Base-by-base conservation (phyloP, 92 coral and sea anemone species). In the Diadumene lineata region DNA sequence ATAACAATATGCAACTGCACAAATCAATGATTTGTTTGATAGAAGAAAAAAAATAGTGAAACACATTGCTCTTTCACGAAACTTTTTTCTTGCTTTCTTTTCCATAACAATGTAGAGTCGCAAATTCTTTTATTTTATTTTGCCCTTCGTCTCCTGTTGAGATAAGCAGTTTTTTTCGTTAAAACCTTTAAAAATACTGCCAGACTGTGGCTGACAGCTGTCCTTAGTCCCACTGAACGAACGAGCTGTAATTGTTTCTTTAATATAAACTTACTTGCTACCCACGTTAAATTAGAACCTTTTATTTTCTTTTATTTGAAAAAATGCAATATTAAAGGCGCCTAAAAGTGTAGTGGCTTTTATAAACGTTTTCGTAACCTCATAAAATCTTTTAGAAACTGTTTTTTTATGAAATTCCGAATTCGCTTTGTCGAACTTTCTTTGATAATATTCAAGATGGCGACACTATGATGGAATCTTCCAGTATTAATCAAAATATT, bases 321-420 rank as follows among this genome's bases (percentile, higher is more conserved):
- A 30, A 58, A 58, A 26, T 58, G 64, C 1, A 22, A 25, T 58
- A 58, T 58, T 25, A 7, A 6, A 58, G 64, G 64, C 64, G 64
- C 64, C 64, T 2, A 26, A 26, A 58, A 22, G 29, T 58, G 64
- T 32, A 10, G 16, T 22, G 64, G n/a, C n/a, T n/a, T 32, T 58
- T 58, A 1, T 9, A 58, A 32, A 26, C 64, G 11, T 25, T 25
- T 22, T 26, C 19, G n/a, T 53, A 26, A 22, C 31, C 64, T 58
- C 30, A 10, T 58, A 58, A 58, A 53, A 53, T 53, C 13, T 38
- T 38, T 38, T 13, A 53, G n/a, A 53, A 16, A 16, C 3, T 53
- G 19, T 2, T 13, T 9, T 2, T 53, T 9, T 2, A 53, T 16
- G 2, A 53, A 4, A 53, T 53, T 53, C 18, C 51, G 17, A 44